These are phyloP conservation scores for Mythimna ferrago DNA, from an alignment of 2,888 invertebrate genomes.

Conservation along the genomic window DNA sequence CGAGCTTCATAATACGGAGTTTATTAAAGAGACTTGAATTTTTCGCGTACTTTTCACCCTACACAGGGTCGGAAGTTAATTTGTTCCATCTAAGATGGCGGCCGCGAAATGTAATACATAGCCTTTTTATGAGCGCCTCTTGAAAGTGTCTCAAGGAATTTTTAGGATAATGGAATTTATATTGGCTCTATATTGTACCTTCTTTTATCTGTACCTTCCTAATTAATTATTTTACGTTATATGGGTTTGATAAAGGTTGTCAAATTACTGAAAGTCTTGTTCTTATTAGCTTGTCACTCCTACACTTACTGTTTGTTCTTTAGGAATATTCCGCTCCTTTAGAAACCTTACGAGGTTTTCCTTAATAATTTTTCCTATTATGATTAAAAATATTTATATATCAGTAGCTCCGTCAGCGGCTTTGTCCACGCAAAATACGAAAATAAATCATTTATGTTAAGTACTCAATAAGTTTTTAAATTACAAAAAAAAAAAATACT, in stretches of 20 bases:
- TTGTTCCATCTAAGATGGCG: conserved; percentile 63
- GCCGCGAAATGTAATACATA: conserved; percentile 65
- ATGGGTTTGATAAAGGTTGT: conserved; percentile 8
- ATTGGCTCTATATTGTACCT: conserved; percentile 34
- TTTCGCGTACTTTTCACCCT: conserved; percentile 73
- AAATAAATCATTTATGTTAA: too few relatives aligned
- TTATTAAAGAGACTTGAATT: conserved; percentile 82
- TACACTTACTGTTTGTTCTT: neutral
- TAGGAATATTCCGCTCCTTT: neutral
- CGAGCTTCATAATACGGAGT: conserved; percentile 76
- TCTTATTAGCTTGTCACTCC: conserved; percentile 1
- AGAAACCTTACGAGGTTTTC: neutral
- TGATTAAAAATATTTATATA: neutral
- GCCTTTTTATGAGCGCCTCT: conserved; percentile 60
- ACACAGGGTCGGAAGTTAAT: conserved; percentile 72
- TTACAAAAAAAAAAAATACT: too few relatives aligned
- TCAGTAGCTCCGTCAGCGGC: too few relatives aligned
- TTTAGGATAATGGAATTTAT: conserved; percentile 54
- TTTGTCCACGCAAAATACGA: too few relatives aligned
- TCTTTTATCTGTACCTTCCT: conserved; percentile 1
- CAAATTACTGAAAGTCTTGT: conserved; percentile 10
- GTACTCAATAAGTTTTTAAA: too few relatives aligned
- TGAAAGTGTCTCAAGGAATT: conserved; percentile 49
- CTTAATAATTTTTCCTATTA: neutral
- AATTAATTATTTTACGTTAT: conserved; percentile 45